phyloP scores from a whole-genome alignment of 2,113 vertebrate species.

The Hypocryptadius cinnamomeus region DNA sequence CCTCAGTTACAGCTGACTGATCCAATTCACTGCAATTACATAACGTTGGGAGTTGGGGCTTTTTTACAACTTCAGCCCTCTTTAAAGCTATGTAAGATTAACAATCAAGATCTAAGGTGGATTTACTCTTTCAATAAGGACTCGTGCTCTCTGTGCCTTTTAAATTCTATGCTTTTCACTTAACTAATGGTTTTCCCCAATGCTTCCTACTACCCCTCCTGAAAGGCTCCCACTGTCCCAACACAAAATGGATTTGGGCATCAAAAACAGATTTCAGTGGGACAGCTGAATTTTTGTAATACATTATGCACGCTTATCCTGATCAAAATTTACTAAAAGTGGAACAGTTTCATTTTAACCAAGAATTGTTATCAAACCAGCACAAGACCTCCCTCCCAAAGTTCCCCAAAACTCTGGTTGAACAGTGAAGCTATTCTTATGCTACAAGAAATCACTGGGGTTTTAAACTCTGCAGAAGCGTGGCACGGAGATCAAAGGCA shows the following conservation, averaged over 20 bases:
- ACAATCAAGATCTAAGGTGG: not conserved
- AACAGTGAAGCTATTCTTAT: fast-evolving
- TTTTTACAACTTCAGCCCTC: not conserved
- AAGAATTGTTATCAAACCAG: not conserved
- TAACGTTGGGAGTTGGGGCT: not conserved
- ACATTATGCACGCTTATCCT: not conserved
- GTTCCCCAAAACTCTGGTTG: not conserved
- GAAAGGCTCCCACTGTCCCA: not conserved
- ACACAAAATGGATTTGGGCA: not conserved
- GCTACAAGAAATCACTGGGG: fast-evolving
- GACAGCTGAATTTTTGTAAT: not conserved
- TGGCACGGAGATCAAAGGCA: not conserved
- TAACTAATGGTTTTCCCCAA: not conserved
- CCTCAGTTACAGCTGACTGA: conserved; percentile 91
- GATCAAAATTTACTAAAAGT: not conserved
- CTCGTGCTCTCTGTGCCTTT: not conserved
- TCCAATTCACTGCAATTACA: conserved; percentile 87
- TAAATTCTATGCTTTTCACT: not conserved
- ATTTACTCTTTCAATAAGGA: not conserved
- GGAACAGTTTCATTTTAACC: not conserved
- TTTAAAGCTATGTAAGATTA: not conserved
- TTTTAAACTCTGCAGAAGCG: not conserved
- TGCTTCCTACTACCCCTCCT: not conserved
- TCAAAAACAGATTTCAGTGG: not conserved
- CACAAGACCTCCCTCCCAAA: not conserved